Evolutionary conservation across 2,113 vertebrate species (phyloP).

Genomic region (Rattus rattus): DNA sequence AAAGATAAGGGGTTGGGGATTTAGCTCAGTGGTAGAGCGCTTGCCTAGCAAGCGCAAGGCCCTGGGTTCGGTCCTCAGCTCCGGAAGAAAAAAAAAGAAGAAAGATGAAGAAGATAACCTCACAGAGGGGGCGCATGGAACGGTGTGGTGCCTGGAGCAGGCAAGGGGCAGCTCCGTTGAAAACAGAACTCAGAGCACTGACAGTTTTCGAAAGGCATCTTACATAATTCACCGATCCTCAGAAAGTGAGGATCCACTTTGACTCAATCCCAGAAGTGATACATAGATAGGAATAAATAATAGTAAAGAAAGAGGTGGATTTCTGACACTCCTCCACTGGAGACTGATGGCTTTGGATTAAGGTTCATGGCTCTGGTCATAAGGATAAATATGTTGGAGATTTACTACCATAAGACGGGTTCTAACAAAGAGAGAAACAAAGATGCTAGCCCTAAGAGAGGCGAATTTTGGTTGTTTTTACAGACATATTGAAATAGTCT

Average conservation of each 20-base stretch:
- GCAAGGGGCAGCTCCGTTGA: background rate
- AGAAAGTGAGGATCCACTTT: constrained; percentile 46
- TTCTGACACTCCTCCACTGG: constrained; percentile 62
- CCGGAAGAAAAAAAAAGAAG: no score
- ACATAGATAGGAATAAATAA: background rate
- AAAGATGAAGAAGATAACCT: background rate
- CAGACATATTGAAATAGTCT: background rate
- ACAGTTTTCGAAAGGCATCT: constrained; percentile 21
- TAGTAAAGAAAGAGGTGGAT: constrained; percentile 39
- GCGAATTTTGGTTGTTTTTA: background rate
- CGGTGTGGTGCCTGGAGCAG: background rate
- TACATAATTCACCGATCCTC: constrained; percentile 24
- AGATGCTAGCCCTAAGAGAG: background rate
- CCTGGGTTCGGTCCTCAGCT: no score
- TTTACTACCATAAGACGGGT: constrained; percentile 18
- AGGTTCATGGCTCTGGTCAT: constrained; percentile 51
- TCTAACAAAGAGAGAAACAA: constrained; percentile 45
- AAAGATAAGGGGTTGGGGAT: background rate
- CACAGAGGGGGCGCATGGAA: background rate
- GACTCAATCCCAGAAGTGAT: background rate
- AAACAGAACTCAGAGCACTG: constrained; percentile 12
- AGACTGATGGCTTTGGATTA: constrained; percentile 62
- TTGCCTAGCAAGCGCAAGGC: no score
- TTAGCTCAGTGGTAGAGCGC: no score
- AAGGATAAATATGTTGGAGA: constrained; percentile 14